These are phyloP conservation scores for Lysandra coridon DNA, from an alignment of 2,888 invertebrate genomes.

Conservation along the genomic window DNA sequence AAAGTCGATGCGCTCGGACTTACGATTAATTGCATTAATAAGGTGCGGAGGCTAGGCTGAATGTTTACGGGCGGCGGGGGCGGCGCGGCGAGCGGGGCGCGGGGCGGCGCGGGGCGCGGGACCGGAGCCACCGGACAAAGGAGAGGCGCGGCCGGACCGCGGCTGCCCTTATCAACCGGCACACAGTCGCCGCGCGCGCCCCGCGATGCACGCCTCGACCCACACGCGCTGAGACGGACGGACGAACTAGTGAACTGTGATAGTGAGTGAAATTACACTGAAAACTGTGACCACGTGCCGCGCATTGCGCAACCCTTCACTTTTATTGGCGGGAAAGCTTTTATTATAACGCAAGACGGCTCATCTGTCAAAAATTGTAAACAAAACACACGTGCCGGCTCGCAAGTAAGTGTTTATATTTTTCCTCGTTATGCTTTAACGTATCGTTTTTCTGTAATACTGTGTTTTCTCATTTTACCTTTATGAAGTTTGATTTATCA, in stretches of 20 bases:
- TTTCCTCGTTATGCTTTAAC: slow-evolving; percentile 36
- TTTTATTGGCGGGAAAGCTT: slow-evolving; percentile 54
- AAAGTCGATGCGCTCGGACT: slow-evolving; percentile 54
- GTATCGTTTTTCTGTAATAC: background rate
- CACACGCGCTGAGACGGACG: slow-evolving; percentile 42
- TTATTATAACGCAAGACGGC: slow-evolving; percentile 57
- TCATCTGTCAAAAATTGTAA: slow-evolving; percentile 70
- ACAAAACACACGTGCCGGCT: slow-evolving; percentile 72
- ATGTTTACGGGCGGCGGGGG: slow-evolving; percentile 50
- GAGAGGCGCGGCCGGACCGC: slow-evolving; percentile 73
- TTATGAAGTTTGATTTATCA: background rate
- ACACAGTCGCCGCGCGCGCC: slow-evolving; percentile 72
- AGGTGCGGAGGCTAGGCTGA: slow-evolving; percentile 67
- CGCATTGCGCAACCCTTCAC: slow-evolving; percentile 58
- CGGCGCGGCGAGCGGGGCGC: slow-evolving; percentile 50
- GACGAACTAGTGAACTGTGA: slow-evolving; percentile 55
- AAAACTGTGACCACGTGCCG: slow-evolving; percentile 56
- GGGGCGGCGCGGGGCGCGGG: slow-evolving; percentile 50
- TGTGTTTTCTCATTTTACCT: background rate
- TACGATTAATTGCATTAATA: slow-evolving; percentile 70
- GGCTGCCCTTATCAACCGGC: slow-evolving; percentile 72
- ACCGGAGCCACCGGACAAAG: slow-evolving; percentile 66
- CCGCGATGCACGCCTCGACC: slow-evolving; percentile 61
- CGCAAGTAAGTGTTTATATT: slow-evolving; percentile 63
- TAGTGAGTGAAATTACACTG: slow-evolving; percentile 53